Evolutionary conservation across 1,140 invertebrate genomes (phyloP).

Genomic region (Trichomalopsis sarcophagae): DNA sequence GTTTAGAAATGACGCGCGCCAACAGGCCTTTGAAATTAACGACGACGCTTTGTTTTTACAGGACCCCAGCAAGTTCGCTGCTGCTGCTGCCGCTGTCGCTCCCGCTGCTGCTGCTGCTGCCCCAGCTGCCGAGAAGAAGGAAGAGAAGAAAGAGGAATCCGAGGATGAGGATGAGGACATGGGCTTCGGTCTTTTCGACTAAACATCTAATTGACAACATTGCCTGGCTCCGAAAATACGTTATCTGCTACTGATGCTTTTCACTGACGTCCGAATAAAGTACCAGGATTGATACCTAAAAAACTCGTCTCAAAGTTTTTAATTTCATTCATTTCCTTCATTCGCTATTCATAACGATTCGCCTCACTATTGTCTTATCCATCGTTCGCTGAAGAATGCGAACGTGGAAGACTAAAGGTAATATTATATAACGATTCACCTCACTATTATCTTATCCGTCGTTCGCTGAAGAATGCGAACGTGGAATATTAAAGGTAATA

Average conservation of each 20-base stretch:
- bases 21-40: constrained; percentile 19
- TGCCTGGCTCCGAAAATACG: neutral
- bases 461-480: no score
- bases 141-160: constrained; percentile 87
- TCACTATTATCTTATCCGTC: no score
- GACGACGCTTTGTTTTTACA: constrained; percentile 69
- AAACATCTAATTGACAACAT: constrained; percentile 68
- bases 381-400: no score
- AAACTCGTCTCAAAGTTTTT: neutral
- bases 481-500: no score
- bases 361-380: no score
- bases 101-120: constrained; percentile 79
- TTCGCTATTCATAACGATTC: no score
- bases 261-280: constrained; percentile 63
- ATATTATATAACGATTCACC: no score
- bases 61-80: constrained; percentile 95
- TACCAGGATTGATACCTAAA: constrained; percentile 48
- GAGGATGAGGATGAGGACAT: constrained; percentile 95
- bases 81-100: constrained; percentile 79
- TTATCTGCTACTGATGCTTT: constrained; percentile 54
- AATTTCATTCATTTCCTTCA: neutral
- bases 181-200: constrained; percentile 97
- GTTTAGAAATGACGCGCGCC: neutral
- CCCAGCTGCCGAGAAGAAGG: constrained; percentile 79
- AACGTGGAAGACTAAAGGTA: no score